These are phyloP conservation scores for Papilio dardanus DNA, from an alignment of 1,140 invertebrate genomes.

Conservation along the genomic window DNA sequence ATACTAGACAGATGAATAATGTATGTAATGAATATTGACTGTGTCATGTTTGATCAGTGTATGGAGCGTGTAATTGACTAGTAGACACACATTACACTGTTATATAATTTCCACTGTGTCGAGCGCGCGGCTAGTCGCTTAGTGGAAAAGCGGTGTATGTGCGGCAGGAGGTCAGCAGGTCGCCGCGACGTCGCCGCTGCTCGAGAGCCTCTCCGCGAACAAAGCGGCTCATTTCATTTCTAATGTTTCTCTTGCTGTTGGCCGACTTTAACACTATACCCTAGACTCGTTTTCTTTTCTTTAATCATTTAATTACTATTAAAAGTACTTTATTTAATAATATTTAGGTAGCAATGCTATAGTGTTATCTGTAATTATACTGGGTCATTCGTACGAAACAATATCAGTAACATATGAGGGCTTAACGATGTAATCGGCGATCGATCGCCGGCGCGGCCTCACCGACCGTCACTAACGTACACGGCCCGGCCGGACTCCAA, in stretches of 20 bases:
- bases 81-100: no score
- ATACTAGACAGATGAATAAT: neutral
- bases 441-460: neutral
- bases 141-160: neutral
- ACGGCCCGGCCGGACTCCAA: neutral
- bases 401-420: neutral
- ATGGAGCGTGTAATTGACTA: no score
- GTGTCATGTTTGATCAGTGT: neutral
- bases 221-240: constrained; percentile 12
- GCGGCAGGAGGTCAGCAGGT: neutral
- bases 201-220: neutral
- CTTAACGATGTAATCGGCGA: neutral
- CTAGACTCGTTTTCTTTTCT: neutral
- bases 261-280: neutral
- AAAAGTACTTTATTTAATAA: neutral
- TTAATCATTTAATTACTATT: neutral
- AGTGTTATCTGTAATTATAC: no score
- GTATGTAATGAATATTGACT: neutral
- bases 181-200: neutral
- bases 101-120: neutral
- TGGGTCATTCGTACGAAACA: neutral
- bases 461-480: neutral
- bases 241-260: constrained; percentile 22
- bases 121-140: neutral
- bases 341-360: no score